These are phyloP conservation scores for Lacerta bilineata DNA, from an alignment of 2,797 vertebrate species.

Conservation along the genomic window DNA sequence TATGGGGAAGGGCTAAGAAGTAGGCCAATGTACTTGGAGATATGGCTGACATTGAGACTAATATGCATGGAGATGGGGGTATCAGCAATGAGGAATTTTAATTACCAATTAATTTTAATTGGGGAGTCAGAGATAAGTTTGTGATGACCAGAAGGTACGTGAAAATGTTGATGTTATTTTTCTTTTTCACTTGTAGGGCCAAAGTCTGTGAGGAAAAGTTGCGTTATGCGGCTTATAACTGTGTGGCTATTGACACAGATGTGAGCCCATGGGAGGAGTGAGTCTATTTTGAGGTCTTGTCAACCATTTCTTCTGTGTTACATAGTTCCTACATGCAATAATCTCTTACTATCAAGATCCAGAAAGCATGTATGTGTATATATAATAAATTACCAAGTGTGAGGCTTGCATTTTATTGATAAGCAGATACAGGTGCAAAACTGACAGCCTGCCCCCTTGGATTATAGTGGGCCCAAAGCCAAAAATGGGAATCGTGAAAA, in stretches of 20 bases:
- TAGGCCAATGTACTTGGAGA: neutral
- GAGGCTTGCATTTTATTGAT: constrained; percentile 33
- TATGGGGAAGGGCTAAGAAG: neutral
- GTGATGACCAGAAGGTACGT: neutral
- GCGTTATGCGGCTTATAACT: constrained; percentile 98
- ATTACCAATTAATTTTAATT: too few relatives aligned
- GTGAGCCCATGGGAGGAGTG: constrained; percentile 99
- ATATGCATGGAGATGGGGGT: neutral
- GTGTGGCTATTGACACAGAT: constrained; percentile 97
- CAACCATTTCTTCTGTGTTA: neutral
- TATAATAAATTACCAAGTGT: constrained; percentile 67
- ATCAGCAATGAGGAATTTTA: neutral
- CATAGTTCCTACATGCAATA: constrained; percentile 15
- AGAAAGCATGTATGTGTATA: constrained; percentile 36
- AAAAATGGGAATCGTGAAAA: neutral
- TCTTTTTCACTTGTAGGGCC: constrained; percentile 80
- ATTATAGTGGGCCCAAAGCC: neutral
- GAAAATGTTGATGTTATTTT: neutral
- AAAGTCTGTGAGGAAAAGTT: constrained; percentile 97
- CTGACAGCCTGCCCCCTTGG: constrained; percentile 15
- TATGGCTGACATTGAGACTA: neutral
- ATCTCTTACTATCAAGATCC: neutral
- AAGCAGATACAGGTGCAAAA: constrained; percentile 18
- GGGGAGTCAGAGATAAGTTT: neutral
- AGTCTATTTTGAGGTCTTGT: constrained; percentile 57